Evolutionary conservation across 1,140 invertebrate species (phyloP), one percentile per base, ranked within the genome.

Genomic region (Apis florea): DNA sequence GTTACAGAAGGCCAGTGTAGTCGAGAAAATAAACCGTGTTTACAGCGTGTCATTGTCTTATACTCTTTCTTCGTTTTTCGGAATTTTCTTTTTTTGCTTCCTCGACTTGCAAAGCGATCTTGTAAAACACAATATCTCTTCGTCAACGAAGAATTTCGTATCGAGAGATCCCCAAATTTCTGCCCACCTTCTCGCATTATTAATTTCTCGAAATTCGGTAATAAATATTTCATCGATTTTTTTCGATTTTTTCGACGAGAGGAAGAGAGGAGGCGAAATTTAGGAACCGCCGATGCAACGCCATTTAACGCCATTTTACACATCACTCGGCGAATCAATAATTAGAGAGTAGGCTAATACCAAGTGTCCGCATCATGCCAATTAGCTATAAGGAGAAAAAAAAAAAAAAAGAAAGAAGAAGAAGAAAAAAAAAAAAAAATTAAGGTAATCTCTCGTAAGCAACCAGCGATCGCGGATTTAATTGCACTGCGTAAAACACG

Each of bases 291-390:
- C 0, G 64, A 68, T 15, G 40, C 64, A n/a, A 69, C 19, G 5
- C 40, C n/a, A 40, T 59, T 78, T 69, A 59, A 71, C 69, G 51
- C n/a, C 26, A n/a, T 31, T n/a, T n/a, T 71, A 19, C 69, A 73
- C 70, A n/a, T 74, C 78, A 66, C 70, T 80, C 78, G 31, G 70
- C 58, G 49, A 74, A 49, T 66, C 70, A 26, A 21, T 54, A 66
- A 80, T 80, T 80, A 79, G 31, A 40, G 5, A 40, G 4, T 63
- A 66, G 70, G 61, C 70, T 80, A 74, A 66, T 73, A 80, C 59
- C 78, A 74, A 56, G n/a, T 80, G 40, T 66, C 59, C 70, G 78
- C 59, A 73, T 64, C 78, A 74, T 80, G 78, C 78, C 78, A 73
- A 73, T 80, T 24, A 80, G 61, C 78, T 21, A n/a, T 40, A 40